Percentiles rank a stretch among this genome's conserved stretches.
phyloP scores from a whole-genome alignment of 1,140 invertebrate species.

The Colletes gigas region DNA sequence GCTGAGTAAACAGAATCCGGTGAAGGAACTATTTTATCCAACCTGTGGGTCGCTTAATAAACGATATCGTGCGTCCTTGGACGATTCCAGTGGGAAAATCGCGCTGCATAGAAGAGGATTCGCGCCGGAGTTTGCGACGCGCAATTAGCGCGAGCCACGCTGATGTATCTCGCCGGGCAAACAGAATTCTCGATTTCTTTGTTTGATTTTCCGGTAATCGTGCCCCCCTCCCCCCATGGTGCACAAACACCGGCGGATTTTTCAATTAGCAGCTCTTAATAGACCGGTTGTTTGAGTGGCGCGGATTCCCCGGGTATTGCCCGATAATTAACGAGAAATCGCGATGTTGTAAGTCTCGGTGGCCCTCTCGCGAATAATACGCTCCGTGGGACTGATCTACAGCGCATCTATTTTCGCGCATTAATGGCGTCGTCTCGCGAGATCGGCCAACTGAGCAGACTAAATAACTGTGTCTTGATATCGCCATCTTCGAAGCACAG shows the following conservation, averaged over 20 bases:
- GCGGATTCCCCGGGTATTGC: constrained; percentile 1
- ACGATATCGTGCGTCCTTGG: background rate
- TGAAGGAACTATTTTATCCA: no score
- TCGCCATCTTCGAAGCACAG: no score
- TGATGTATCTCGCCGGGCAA: constrained; percentile 24
- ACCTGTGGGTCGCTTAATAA: background rate
- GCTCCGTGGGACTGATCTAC: background rate
- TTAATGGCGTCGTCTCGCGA: no score
- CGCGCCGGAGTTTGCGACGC: background rate
- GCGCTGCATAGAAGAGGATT: background rate
- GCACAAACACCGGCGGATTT: constrained; percentile 35
- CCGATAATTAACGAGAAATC: constrained; percentile 60
- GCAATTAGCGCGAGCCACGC: constrained; percentile 23
- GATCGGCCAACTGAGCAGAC: no score
- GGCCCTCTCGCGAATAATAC: background rate
- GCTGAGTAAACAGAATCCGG: no score
- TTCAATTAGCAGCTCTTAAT: constrained; percentile 46
- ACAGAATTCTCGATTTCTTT: constrained; percentile 51
- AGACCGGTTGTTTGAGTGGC: constrained; percentile 36
- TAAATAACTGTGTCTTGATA: no score
- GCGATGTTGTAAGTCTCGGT: constrained; percentile 20
- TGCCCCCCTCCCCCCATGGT: background rate
- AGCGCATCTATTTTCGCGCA: background rate
- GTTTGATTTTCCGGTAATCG: constrained; percentile 46
- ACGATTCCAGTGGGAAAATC: background rate